Percentiles rank a stretch among this genome's conserved stretches.
Conservation (phyloP, 2,113 vertebrate species). For the Speoplatyrhinus poulsoni region DNA sequence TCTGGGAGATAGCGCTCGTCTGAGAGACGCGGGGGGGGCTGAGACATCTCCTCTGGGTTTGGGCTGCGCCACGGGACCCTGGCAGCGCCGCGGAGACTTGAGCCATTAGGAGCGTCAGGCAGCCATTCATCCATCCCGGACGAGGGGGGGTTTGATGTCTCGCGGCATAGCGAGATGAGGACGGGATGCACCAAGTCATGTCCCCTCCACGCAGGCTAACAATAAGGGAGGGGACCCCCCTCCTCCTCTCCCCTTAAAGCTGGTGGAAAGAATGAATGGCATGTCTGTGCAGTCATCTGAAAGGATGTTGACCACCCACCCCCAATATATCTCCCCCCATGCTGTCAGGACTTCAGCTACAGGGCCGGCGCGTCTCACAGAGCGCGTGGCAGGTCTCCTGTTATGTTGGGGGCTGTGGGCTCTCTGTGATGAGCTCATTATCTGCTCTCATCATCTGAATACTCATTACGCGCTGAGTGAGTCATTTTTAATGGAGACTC, state of each 20-base stretch:
- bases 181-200: conserved; percentile 43
- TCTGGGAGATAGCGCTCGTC: conserved; percentile 41
- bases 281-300: conserved; percentile 28
- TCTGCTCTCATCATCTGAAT: conserved; percentile 45
- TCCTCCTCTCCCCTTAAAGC: conserved; percentile 35
- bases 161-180: conserved; percentile 32
- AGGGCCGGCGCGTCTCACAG: neutral
- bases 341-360: conserved; percentile 19
- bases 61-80: conserved; percentile 27
- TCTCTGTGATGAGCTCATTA: conserved; percentile 48
- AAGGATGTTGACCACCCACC: neutral
- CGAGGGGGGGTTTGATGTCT: conserved; percentile 43
- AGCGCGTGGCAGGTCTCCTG: conserved; percentile 19
- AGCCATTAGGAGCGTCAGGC: conserved; percentile 62
- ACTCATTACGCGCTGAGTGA: conserved; percentile 32
- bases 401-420: conserved; percentile 38
- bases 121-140: conserved; percentile 58
- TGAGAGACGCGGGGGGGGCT: conserved; percentile 21
- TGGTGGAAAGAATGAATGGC: conserved; percentile 40
- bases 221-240: conserved; percentile 45
- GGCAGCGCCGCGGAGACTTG: conserved; percentile 40
- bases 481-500: conserved; percentile 36
- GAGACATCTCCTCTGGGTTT: conserved; percentile 23
- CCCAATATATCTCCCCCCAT: conserved; percentile 1
- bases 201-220: conserved; percentile 39